phyloP scores from a whole-genome alignment of 1,140 invertebrate species.

The Aculops lycopersici region DNA sequence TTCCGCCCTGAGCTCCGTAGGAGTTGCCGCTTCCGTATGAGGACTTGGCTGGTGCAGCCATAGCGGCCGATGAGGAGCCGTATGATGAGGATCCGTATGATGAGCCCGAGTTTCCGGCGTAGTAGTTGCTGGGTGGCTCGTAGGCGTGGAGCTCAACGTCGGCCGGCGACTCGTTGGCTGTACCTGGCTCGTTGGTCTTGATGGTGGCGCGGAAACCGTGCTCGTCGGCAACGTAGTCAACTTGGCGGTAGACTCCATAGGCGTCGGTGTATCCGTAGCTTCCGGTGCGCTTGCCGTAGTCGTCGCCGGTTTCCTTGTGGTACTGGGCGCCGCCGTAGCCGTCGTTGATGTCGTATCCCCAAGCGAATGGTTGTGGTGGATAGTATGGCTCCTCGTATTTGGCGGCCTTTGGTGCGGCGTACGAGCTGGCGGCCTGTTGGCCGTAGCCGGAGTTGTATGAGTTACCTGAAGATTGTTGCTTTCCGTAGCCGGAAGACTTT shows the following conservation, averaged over 20 bases:
- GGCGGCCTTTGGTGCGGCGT: too few species aligned
- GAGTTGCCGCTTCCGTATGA: too few species aligned
- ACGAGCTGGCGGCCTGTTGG: too few species aligned
- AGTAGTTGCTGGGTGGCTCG: not conserved
- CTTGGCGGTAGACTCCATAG: slow-evolving; percentile 8
- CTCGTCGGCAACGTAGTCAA: slow-evolving; percentile 7
- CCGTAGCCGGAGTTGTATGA: too few species aligned
- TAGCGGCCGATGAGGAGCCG: too few species aligned
- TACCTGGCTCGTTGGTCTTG: slow-evolving; percentile 8
- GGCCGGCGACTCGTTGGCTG: not conserved
- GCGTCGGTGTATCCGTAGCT: slow-evolving; percentile 9
- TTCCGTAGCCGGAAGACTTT: too few species aligned
- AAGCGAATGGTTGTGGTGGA: slow-evolving; percentile 9
- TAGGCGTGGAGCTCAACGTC: slow-evolving; percentile 2
- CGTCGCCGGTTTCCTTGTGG: slow-evolving; percentile 8
- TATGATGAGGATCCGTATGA: too few species aligned
- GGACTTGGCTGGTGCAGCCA: too few species aligned
- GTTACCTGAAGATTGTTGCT: too few species aligned
- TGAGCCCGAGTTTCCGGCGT: not conserved
- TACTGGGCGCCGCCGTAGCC: slow-evolving; percentile 9
- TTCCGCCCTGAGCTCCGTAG: too few species aligned
- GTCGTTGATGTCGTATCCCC: slow-evolving; percentile 9
- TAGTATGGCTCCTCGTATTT: too few species aligned
- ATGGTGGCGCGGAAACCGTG: slow-evolving; percentile 8
- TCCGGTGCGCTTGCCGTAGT: slow-evolving; percentile 5